phyloP scores from a whole-genome alignment of 2,797 vertebrate genomes.

The Danionella dracula region DNA sequence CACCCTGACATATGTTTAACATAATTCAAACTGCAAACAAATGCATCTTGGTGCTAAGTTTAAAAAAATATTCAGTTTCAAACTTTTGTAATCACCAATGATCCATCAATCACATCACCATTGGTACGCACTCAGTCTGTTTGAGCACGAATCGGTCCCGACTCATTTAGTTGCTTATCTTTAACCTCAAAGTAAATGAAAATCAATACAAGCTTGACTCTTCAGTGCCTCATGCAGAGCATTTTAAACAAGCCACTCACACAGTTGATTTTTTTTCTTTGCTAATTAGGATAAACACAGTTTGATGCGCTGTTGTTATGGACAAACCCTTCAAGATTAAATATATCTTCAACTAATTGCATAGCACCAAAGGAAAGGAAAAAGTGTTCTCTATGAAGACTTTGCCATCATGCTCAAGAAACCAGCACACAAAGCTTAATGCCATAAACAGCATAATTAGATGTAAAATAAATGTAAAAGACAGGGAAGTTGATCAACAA shows the following conservation, averaged over 20 bases:
- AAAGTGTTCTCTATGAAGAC: too few relatives aligned
- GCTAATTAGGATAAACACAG: background rate
- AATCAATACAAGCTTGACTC: background rate
- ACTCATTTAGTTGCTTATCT: background rate
- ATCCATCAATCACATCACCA: too few relatives aligned
- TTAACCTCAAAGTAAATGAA: background rate
- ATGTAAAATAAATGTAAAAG: too few relatives aligned
- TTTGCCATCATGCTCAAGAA: constrained; percentile 48
- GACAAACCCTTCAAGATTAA: background rate
- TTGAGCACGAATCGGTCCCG: background rate
- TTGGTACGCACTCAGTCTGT: too few relatives aligned
- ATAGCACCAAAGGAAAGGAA: constrained; percentile 25
- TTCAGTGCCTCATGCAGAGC: background rate
- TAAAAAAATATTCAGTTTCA: too few relatives aligned
- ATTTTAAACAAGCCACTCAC: background rate
- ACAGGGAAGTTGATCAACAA: too few relatives aligned
- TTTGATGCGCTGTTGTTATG: background rate
- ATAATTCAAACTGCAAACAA: too few relatives aligned
- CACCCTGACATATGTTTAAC: too few relatives aligned
- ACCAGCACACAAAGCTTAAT: too few relatives aligned
- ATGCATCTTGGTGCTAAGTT: too few relatives aligned
- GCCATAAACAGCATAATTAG: too few relatives aligned
- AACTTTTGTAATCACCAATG: too few relatives aligned
- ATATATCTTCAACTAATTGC: background rate
- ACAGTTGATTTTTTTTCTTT: background rate